These are phyloP conservation scores for Lepidocolaptes lacrymiger DNA, from an alignment of 2,797 vertebrate genomes.

Conservation along the genomic window DNA sequence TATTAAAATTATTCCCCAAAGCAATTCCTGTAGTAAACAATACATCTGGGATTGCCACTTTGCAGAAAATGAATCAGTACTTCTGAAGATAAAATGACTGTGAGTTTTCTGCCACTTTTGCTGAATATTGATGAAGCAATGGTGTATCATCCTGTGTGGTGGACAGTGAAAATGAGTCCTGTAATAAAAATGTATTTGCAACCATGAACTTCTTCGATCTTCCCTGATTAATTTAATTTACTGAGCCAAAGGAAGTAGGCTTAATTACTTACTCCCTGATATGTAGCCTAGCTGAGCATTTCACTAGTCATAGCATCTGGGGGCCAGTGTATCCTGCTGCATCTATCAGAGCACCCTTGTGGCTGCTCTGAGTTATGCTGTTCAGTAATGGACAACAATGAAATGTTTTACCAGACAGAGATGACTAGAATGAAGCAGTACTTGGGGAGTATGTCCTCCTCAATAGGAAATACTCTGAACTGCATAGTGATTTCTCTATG, in stretches of 20 bases:
- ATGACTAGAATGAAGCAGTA: not conserved
- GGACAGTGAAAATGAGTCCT: not conserved
- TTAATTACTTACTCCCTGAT: not conserved
- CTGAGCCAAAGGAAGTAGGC: not conserved
- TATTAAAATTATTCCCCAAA: conserved; percentile 30
- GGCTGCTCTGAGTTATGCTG: not conserved
- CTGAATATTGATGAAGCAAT: not conserved
- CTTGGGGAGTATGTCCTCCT: not conserved
- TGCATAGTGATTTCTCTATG: not conserved
- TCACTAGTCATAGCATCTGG: not conserved
- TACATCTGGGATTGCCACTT: not conserved
- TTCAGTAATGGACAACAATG: not conserved
- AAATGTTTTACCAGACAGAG: not conserved
- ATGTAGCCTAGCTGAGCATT: not conserved
- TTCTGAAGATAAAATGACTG: not conserved
- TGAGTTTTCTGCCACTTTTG: not conserved
- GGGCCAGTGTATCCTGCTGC: not conserved
- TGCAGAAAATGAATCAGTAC: not conserved
- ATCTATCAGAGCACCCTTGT: not conserved
- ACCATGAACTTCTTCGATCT: not conserved
- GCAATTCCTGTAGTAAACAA: not conserved
- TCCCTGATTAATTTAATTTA: not conserved
- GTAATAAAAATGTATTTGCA: not conserved
- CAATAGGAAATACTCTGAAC: not conserved
- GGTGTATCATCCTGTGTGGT: not conserved